Conservation (phyloP, 2,113 vertebrate genomes). For the Erythrolamprus reginae region DNA sequence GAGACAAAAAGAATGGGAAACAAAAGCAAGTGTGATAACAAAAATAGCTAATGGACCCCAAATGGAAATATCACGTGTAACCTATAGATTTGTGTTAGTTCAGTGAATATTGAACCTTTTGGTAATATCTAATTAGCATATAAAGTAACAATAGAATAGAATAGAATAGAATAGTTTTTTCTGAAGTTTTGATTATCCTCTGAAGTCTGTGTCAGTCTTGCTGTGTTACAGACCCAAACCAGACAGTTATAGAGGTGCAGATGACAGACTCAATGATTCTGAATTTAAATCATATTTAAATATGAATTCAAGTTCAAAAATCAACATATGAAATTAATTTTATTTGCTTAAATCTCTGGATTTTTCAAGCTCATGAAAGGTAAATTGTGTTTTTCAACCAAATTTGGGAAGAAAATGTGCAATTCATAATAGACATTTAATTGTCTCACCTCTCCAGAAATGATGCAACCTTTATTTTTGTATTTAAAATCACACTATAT, state of each 20-base stretch:
- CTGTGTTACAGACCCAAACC: too few relatives aligned
- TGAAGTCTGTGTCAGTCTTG: too few relatives aligned
- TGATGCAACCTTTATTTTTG: neutral
- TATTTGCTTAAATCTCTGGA: neutral
- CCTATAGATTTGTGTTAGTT: neutral
- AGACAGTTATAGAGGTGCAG: too few relatives aligned
- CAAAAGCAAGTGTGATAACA: neutral
- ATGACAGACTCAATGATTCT: too few relatives aligned
- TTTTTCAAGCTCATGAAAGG: neutral
- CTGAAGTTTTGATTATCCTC: too few relatives aligned
- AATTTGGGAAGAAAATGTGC: neutral
- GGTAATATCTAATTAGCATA: neutral
- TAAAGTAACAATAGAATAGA: neutral
- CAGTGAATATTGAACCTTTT: neutral
- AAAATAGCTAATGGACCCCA: neutral
- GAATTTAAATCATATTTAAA: neutral
- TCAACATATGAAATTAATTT: neutral
- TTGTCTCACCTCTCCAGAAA: neutral
- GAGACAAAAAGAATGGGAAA: neutral
- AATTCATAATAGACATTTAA: neutral
- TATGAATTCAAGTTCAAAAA: constrained; percentile 1
- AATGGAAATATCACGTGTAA: neutral
- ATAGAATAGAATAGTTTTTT: too few relatives aligned
- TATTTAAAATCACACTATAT: neutral
- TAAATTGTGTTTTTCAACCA: neutral